Evolutionary conservation across 2,797 vertebrate genomes (phyloP).

Genomic region (Yasuhikotakia modesta): DNA sequence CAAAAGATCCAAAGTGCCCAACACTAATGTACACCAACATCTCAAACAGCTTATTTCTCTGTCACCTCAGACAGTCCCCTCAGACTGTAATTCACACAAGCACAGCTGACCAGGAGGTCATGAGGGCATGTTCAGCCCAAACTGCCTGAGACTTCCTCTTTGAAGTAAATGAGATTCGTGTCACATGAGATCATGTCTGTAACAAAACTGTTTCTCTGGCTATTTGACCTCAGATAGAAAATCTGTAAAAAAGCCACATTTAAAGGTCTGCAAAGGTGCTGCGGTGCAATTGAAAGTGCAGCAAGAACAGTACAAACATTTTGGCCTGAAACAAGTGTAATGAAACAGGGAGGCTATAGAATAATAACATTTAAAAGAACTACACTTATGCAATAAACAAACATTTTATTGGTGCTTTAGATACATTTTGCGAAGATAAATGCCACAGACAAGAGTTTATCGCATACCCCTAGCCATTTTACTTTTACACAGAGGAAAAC

Average conservation of each 20-base stretch:
- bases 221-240: constrained; percentile 27
- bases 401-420: background rate
- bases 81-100: constrained; percentile 35
- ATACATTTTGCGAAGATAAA: constrained; percentile 7
- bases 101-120: constrained; percentile 31
- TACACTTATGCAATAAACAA: background rate
- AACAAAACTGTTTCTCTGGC: constrained; percentile 19
- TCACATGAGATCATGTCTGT: constrained; percentile 31
- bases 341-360: background rate
- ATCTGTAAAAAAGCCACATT: background rate
- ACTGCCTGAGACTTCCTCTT: constrained; percentile 6
- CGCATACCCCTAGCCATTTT: constrained; percentile 29
- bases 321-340: background rate
- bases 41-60: constrained; percentile 16
- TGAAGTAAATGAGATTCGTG: constrained; percentile 45
- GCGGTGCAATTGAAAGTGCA: background rate
- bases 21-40: constrained; percentile 1
- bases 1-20: constrained; percentile 1
- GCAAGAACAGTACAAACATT: background rate
- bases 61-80: constrained; percentile 22
- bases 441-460: constrained; percentile 29
- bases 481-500: constrained; percentile 23
- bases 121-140: constrained; percentile 11
- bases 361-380: background rate
- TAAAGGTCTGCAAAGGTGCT: constrained; percentile 8